Conservation (phyloP, 2,797 vertebrate genomes). For the Hyperoplus lanceolatus region DNA sequence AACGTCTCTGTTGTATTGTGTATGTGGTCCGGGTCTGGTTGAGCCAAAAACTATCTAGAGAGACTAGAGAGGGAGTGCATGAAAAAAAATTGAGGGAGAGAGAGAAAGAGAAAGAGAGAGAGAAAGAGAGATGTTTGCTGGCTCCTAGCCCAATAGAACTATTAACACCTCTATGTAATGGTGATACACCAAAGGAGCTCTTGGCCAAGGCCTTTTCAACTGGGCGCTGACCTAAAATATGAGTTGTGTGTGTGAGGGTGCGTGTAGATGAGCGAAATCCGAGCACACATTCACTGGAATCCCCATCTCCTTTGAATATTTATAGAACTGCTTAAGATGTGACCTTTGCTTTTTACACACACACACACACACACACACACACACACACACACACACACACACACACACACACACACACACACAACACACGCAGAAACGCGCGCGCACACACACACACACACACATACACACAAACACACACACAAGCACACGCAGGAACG, state of each 20-base stretch:
- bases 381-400: neutral
- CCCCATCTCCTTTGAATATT: slow-evolving; percentile 73
- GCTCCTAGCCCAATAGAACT: slow-evolving; percentile 55
- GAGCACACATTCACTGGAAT: slow-evolving; percentile 58
- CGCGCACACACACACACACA: too few relatives aligned
- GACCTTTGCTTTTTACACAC: slow-evolving; percentile 66
- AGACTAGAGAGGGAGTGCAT: slow-evolving; percentile 43
- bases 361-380: slow-evolving; percentile 1
- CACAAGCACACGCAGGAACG: neutral
- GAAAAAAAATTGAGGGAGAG: slow-evolving; percentile 21
- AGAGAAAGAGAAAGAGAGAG: neutral
- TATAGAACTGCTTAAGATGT: slow-evolving; percentile 74
- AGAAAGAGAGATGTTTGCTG: slow-evolving; percentile 34
- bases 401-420: too few relatives aligned
- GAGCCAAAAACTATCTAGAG: slow-evolving; percentile 47
- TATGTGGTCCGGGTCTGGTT: slow-evolving; percentile 37
- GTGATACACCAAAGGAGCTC: slow-evolving; percentile 60
- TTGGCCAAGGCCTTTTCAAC: slow-evolving; percentile 51
- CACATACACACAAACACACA: too few relatives aligned
- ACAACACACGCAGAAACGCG: too few relatives aligned
- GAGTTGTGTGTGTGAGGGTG: slow-evolving; percentile 23
- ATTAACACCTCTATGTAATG: slow-evolving; percentile 72
- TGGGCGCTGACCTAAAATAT: slow-evolving; percentile 40
- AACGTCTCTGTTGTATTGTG: slow-evolving; percentile 12
- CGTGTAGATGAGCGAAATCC: slow-evolving; percentile 53